Conservation (phyloP, 2,113 vertebrate species). For the Manacus vitellinus region DNA sequence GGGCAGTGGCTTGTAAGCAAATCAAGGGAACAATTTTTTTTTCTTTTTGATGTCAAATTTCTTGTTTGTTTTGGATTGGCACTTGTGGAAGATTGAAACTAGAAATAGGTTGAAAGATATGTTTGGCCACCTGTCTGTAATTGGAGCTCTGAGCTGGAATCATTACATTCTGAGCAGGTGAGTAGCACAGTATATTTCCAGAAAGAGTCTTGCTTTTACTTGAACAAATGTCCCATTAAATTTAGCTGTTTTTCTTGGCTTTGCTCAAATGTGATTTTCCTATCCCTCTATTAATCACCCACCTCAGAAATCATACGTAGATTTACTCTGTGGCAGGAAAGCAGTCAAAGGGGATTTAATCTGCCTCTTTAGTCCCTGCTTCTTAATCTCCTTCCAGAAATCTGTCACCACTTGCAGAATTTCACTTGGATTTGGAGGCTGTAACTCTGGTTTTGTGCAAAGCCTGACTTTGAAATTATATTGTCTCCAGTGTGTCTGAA, state of each 20-base stretch:
- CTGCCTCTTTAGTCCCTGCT: neutral
- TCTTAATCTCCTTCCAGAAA: neutral
- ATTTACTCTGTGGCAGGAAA: neutral
- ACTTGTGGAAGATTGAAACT: slow-evolving; percentile 81
- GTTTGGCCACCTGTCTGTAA: slow-evolving; percentile 74
- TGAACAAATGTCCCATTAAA: neutral
- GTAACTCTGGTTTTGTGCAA: neutral
- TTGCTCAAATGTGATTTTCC: neutral
- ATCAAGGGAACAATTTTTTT: neutral
- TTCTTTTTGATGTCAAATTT: neutral
- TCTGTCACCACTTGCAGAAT: neutral
- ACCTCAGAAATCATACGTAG: neutral
- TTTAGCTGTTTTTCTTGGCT: neutral
- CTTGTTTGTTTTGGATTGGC: slow-evolving; percentile 13
- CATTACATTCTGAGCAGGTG: slow-evolving; percentile 83
- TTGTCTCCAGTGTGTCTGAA: neutral
- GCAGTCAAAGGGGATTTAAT: neutral
- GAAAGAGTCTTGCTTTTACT: neutral
- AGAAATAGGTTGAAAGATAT: slow-evolving; percentile 72
- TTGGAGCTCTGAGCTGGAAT: slow-evolving; percentile 80
- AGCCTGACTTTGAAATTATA: neutral
- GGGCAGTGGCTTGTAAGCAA: neutral
- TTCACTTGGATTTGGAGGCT: neutral
- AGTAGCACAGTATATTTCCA: neutral
- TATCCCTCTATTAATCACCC: neutral